A percentile compares a stretch with the other conserved stretches of the same genome.
Evolutionary conservation across 2,888 invertebrate genomes (phyloP).

Genomic region (Lasioglossum calceatum): DNA sequence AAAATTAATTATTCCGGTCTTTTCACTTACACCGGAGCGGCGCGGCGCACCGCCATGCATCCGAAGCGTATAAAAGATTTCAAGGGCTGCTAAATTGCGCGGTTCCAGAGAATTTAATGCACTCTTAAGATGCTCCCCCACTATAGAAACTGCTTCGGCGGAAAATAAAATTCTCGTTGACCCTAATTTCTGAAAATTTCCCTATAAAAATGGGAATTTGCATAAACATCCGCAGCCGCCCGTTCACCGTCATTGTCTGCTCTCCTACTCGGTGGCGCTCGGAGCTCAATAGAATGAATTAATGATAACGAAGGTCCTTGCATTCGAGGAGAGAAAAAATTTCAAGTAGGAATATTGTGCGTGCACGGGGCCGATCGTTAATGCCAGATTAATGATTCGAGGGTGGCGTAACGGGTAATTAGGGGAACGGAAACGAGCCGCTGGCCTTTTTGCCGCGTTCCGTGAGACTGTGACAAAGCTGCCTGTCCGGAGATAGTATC

Average conservation of each 20-base stretch:
- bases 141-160: neutral
- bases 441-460: slow-evolving; percentile 25
- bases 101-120: neutral
- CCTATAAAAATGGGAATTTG: neutral
- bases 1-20: slow-evolving; percentile 1
- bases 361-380: slow-evolving; percentile 36
- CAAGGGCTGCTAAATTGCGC: neutral
- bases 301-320: neutral
- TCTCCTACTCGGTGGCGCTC: no score
- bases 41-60: neutral
- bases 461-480: slow-evolving; percentile 60
- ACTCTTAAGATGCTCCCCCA: neutral
- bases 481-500: slow-evolving; percentile 61
- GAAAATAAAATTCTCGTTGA: slow-evolving; percentile 9
- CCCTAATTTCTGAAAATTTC: neutral
- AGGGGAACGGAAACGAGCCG: slow-evolving; percentile 26
- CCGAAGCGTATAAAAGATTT: neutral
- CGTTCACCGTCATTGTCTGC: neutral
- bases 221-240: neutral
- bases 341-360: slow-evolving; percentile 1
- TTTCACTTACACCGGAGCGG: slow-evolving; percentile 2
- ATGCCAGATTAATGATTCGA: slow-evolving; percentile 45
- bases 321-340: neutral
- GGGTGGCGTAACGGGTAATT: slow-evolving; percentile 29
- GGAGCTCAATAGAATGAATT: neutral